Evolutionary conservation across 2,113 vertebrate species (phyloP).

Genomic region (Vidua chalybeata): DNA sequence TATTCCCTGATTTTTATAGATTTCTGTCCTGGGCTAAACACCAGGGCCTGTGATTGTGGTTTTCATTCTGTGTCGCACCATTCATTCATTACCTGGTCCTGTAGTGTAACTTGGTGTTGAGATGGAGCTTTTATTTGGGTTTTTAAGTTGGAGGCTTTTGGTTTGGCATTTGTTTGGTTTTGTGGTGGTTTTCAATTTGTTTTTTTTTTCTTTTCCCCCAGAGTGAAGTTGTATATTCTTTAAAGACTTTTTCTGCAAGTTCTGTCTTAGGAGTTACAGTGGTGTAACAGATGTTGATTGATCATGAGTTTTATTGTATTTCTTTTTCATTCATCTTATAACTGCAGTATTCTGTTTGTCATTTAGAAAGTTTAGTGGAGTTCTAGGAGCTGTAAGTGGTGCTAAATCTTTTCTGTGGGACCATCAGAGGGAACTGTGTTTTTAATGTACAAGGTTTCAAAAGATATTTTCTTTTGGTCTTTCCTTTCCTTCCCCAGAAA

Average conservation of each 20-base stretch:
- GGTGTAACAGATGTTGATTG: not conserved
- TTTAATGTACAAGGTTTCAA: not conserved
- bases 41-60: not conserved
- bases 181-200: not conserved
- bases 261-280: not conserved
- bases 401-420: slow-evolving; percentile 5
- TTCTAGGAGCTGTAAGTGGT: not conserved
- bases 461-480: not conserved
- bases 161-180: not conserved
- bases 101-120: not conserved
- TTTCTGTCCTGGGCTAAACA: not conserved
- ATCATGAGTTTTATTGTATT: not conserved
- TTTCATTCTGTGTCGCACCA: not conserved
- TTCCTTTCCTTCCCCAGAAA: not conserved
- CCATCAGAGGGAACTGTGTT: not conserved
- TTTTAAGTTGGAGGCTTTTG: not conserved
- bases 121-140: not conserved
- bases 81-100: not conserved
- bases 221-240: not conserved
- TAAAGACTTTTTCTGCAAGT: not conserved
- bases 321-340: not conserved
- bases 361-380: not conserved
- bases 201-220: too few relatives aligned
- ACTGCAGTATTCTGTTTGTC: not conserved
- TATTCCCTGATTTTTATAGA: not conserved